These are phyloP conservation scores for Lepus townsendii DNA, from an alignment of 2,797 vertebrate genomes.

Conservation along the genomic window DNA sequence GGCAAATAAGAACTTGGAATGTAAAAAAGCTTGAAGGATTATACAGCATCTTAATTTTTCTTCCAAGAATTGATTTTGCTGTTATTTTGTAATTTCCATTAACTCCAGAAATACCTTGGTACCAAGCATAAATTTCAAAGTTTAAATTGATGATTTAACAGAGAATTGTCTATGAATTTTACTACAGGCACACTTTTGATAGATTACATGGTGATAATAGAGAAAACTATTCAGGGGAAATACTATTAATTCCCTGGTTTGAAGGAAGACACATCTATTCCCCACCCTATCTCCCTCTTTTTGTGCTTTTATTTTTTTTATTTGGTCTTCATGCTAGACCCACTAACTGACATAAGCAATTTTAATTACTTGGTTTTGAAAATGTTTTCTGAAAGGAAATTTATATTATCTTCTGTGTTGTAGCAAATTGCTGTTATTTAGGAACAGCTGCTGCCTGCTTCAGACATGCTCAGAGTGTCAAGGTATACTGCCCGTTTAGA, in stretches of 20 bases:
- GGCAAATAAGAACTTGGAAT: not conserved
- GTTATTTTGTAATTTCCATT: not conserved
- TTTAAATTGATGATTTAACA: not conserved
- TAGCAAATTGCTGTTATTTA: slow-evolving; percentile 88
- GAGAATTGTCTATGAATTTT: not conserved
- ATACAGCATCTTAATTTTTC: not conserved
- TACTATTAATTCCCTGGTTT: slow-evolving; percentile 42
- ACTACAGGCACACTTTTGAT: not conserved
- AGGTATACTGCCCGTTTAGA: slow-evolving; percentile 76
- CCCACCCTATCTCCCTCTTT: not conserved
- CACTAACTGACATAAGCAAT: slow-evolving; percentile 83
- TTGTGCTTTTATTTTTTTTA: slow-evolving; percentile 75
- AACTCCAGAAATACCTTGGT: not conserved
- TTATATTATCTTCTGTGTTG: slow-evolving; percentile 81
- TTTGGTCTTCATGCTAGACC: slow-evolving; percentile 79
- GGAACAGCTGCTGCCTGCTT: slow-evolving; percentile 88
- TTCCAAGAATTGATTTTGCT: not conserved
- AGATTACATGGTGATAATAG: not conserved
- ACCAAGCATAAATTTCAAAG: not conserved
- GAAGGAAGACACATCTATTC: slow-evolving; percentile 68
- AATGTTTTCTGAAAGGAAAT: slow-evolving; percentile 86
- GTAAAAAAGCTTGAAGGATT: not conserved
- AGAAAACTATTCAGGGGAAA: slow-evolving; percentile 28
- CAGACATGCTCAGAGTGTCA: slow-evolving; percentile 77
- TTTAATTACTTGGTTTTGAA: slow-evolving; percentile 86